Conservation (phyloP, 2,888 invertebrate species). For the Zaprionus obscuricornis region DNA sequence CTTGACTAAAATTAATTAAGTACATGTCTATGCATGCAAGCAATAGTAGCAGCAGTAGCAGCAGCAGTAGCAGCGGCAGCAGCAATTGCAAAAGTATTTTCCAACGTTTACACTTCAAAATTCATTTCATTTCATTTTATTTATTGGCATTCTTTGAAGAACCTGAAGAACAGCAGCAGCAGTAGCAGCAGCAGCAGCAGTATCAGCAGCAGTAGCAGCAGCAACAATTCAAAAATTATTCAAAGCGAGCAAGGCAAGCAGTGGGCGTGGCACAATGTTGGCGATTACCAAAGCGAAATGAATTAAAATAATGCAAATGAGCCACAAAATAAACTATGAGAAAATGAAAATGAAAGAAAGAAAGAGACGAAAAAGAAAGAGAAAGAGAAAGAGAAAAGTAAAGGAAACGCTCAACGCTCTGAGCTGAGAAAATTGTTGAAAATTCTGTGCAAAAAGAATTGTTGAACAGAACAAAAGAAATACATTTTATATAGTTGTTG, state of each 20-base stretch:
- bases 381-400: slow-evolving; percentile 27
- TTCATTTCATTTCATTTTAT: slow-evolving; percentile 39
- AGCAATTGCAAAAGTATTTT: slow-evolving; percentile 32
- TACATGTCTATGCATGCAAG: slow-evolving; percentile 30
- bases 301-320: slow-evolving; percentile 78
- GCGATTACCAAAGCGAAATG: slow-evolving; percentile 53
- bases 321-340: slow-evolving; percentile 52
- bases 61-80: too few relatives aligned
- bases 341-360: slow-evolving; percentile 9
- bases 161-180: neutral
- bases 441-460: slow-evolving; percentile 13
- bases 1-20: slow-evolving; percentile 61
- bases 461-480: slow-evolving; percentile 34
- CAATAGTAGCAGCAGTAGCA: too few relatives aligned
- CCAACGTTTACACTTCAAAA: slow-evolving; percentile 27
- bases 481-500: neutral
- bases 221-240: too few relatives aligned
- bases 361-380: slow-evolving; percentile 8
- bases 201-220: slow-evolving; percentile 4
- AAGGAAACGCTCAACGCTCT: too few relatives aligned
- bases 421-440: slow-evolving; percentile 11
- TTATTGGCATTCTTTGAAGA: slow-evolving; percentile 39
- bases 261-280: slow-evolving; percentile 14
- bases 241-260: neutral
- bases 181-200: slow-evolving; percentile 3